A percentile compares a stretch with the other conserved stretches of the same genome.
Conservation (phyloP, 2,797 vertebrate genomes). For the Phoxinus dragarum region DNA sequence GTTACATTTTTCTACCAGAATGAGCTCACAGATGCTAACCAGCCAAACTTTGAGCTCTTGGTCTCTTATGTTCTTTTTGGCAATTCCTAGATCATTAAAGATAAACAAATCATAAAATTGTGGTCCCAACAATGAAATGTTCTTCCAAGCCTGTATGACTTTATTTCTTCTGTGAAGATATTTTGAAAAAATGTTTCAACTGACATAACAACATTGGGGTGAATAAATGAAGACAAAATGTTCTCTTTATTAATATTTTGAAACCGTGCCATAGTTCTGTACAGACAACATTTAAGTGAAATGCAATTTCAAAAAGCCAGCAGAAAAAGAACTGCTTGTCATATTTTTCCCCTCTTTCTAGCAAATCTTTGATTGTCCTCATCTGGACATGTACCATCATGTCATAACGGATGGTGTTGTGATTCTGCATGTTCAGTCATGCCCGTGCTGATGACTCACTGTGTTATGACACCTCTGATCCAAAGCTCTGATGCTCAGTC, state of each 20-base stretch:
- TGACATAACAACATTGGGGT: not conserved
- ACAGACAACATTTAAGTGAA: not conserved
- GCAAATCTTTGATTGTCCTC: constrained; percentile 31
- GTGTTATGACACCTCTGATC: constrained; percentile 54
- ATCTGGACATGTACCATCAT: constrained; percentile 33
- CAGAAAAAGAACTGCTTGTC: not conserved
- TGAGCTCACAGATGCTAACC: not conserved
- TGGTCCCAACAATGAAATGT: too few species aligned
- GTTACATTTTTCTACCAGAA: constrained; percentile 11
- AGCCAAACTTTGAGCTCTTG: not conserved
- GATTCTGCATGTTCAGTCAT: constrained; percentile 31
- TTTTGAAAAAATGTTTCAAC: constrained; percentile 4
- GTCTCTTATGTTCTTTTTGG: not conserved
- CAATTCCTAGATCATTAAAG: not conserved
- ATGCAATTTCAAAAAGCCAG: not conserved
- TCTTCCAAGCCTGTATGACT: not conserved
- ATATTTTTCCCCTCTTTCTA: not conserved
- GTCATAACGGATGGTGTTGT: constrained; percentile 52
- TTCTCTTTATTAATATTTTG: not conserved
- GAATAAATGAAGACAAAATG: not conserved
- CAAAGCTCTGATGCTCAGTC: constrained; percentile 48
- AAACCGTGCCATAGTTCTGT: not conserved
- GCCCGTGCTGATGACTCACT: constrained; percentile 46
- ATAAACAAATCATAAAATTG: too few species aligned
- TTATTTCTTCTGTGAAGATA: not conserved